Conservation (phyloP, 2,797 vertebrate species). For the Gallirallus australis region DNA sequence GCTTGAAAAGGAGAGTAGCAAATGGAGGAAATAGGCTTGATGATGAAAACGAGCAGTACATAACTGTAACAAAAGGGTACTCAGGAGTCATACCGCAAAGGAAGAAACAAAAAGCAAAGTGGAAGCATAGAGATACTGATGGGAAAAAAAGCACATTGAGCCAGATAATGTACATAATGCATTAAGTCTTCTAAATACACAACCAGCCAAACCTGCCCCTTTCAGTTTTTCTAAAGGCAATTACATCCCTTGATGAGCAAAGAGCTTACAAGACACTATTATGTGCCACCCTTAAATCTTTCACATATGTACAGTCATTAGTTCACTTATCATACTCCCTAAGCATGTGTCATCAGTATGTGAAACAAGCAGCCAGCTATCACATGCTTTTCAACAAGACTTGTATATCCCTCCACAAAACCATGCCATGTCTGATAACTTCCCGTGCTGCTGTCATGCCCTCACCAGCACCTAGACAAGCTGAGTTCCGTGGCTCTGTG, state of each 20-base stretch:
- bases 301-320: not conserved
- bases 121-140: not conserved
- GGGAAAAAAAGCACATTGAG: not conserved
- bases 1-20: not conserved
- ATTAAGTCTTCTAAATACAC: not conserved
- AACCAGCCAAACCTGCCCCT: constrained; percentile 23
- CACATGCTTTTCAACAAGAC: not conserved
- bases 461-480: not conserved
- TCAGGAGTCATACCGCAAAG: constrained; percentile 6
- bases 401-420: not conserved
- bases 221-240: not conserved
- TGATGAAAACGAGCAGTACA: not conserved
- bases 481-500: not conserved
- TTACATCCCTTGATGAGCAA: not conserved
- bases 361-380: not conserved
- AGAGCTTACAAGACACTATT: not conserved
- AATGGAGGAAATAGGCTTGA: not conserved
- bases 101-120: constrained; percentile 3
- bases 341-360: not conserved
- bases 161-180: not conserved
- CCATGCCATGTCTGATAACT: accelerated
- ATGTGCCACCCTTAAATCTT: not conserved
- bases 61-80: not conserved
- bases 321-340: not conserved
- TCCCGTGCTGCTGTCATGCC: not conserved